phyloP scores from a whole-genome alignment of 2,113 vertebrate species.

The Hoplias malabaricus region DNA sequence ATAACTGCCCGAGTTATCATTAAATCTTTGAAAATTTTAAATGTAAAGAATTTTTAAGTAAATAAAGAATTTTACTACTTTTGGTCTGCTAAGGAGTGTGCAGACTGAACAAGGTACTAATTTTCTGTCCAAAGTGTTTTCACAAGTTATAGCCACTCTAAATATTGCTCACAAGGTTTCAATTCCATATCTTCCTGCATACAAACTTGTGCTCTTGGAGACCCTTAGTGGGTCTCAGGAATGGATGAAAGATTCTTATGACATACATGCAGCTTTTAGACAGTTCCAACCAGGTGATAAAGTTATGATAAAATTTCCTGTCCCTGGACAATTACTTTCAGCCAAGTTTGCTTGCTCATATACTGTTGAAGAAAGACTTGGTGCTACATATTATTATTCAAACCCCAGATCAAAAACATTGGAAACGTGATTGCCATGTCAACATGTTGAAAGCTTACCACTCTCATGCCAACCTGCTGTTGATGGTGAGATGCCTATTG shows the following conservation, averaged over 20 bases:
- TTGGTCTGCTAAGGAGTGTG: no score
- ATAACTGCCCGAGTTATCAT: background rate
- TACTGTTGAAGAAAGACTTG: background rate
- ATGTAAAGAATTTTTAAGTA: no score
- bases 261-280: background rate
- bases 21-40: background rate
- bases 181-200: background rate
- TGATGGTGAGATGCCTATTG: background rate
- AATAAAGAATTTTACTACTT: background rate
- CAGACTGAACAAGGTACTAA: background rate
- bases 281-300: background rate
- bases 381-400: slow-evolving; percentile 3
- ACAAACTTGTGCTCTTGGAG: background rate
- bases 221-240: background rate
- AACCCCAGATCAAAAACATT: background rate
- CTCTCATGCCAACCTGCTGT: background rate
- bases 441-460: no score
- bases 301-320: background rate
- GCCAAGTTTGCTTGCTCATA: slow-evolving; percentile 7
- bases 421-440: slow-evolving; percentile 8
- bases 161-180: background rate
- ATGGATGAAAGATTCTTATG: background rate
- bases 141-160: background rate
- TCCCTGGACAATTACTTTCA: background rate
- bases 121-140: background rate